Evolutionary conservation across 2,888 invertebrate species (phyloP), one percentile per base, ranked within the genome.

Genomic region (Hirtodrosophila alboralis): DNA sequence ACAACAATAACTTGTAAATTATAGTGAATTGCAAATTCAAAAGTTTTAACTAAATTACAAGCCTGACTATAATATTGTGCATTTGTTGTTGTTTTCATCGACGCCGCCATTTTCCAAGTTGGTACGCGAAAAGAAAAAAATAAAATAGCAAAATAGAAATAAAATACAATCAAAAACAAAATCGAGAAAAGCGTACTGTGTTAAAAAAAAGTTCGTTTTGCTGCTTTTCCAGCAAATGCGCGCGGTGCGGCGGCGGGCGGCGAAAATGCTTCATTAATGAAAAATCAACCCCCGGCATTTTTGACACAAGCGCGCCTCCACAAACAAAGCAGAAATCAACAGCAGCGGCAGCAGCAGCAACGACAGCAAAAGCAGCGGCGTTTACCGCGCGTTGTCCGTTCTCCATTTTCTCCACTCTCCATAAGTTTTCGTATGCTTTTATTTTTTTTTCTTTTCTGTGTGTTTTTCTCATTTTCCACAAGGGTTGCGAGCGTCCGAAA

Each of bases 311-410:
- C 48, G 54, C 57, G 70, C 70, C 75, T 76, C 75, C 81, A 84
- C 72, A 80, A 79, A 76, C 75, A 77, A 83, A 79, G 70, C 74
- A 64, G 77, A 66, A 68, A 78, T 73, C 83, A 64, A 67, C 73
- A 57, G 57, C 51, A 30, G 34, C n/a, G n/a, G n/a, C n/a, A n/a
- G n/a, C n/a, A n/a, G n/a, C n/a, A n/a, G n/a, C n/a, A n/a, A n/a
- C n/a, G n/a, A n/a, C n/a, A n/a, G n/a, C n/a, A n/a, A n/a, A n/a
- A n/a, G n/a, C n/a, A n/a, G n/a, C n/a, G n/a, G n/a, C n/a, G n/a
- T 44, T 21, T 16, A 27, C 23, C 23, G 60, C 56, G n/a, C n/a
- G n/a, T n/a, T 33, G 52, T 48, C 34, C 31, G 38, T 72, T 44
- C 34, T 36, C 47, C 49, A 44, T 51, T 40, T n/a, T 51, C 34